phyloP scores from a whole-genome alignment of 2,888 invertebrate genomes.

The Kuschelorhynchus macadamiae region DNA sequence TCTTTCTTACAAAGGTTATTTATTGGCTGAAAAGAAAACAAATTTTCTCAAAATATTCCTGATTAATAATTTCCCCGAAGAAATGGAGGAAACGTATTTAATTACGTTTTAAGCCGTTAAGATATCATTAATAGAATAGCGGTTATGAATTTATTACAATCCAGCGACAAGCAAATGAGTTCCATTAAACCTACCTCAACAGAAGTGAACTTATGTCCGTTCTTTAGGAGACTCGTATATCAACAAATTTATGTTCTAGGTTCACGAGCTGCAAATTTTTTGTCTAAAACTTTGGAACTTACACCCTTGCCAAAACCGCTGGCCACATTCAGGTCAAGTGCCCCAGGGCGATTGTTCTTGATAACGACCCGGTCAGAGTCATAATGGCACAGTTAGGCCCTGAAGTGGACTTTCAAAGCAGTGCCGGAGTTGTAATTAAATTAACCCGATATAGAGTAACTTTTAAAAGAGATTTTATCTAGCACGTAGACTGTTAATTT shows the following conservation, averaged over 20 bases:
- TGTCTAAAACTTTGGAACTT: constrained; percentile 27
- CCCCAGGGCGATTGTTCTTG: constrained; percentile 65
- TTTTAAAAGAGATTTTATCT: not conserved
- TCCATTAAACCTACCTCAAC: not conserved
- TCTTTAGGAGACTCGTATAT: not conserved
- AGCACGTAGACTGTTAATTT: not conserved
- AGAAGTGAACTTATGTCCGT: not conserved
- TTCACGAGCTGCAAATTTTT: constrained; percentile 17
- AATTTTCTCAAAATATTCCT: too few species aligned
- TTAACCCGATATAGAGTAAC: not conserved
- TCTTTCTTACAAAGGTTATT: too few species aligned
- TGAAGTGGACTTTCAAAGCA: constrained; percentile 22
- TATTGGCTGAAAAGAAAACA: too few species aligned
- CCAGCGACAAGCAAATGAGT: not conserved
- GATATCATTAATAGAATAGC: too few species aligned
- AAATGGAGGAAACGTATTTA: too few species aligned
- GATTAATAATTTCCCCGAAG: too few species aligned
- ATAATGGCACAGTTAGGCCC: constrained; percentile 29
- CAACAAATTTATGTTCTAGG: constrained; percentile 12
- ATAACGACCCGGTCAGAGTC: constrained; percentile 60
- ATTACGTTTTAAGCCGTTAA: too few species aligned
- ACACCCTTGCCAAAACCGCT: constrained; percentile 30
- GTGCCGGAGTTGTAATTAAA: constrained; percentile 22
- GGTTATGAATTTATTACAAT: too few species aligned
- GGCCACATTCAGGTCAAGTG: constrained; percentile 60